Evolutionary conservation across 2,888 invertebrate species (phyloP).

Genomic region (Tanytarsus gracilentus): DNA sequence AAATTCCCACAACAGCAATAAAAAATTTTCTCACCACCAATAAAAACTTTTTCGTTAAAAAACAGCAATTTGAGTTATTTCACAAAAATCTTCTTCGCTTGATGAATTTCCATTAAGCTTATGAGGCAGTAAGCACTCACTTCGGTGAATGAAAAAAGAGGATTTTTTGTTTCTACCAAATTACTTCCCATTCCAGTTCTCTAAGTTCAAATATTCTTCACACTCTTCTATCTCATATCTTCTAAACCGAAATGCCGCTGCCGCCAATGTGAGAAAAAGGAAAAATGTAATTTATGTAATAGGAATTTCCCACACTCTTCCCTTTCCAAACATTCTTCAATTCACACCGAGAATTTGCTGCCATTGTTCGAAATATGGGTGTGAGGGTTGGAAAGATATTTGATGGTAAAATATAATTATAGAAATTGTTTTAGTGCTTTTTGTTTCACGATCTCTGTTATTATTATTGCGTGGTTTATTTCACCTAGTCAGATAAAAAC

Average conservation of each 20-base stretch:
- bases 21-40: not conserved
- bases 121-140: not conserved
- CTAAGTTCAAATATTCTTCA: not conserved
- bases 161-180: not conserved
- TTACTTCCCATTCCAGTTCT: not conserved
- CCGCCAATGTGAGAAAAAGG: not conserved
- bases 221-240: not conserved
- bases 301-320: slow-evolving; percentile 15
- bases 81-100: slow-evolving; percentile 8
- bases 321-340: not conserved
- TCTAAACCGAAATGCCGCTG: not conserved
- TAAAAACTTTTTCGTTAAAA: not conserved
- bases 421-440: slow-evolving; percentile 26
- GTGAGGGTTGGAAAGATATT: slow-evolving; percentile 6
- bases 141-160: not conserved
- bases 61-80: not conserved
- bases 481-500: not conserved
- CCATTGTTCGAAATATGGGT: not conserved
- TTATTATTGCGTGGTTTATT: not conserved
- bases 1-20: no score
- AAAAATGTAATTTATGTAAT: slow-evolving; percentile 25
- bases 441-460: not conserved
- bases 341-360: not conserved
- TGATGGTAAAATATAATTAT: slow-evolving; percentile 26
- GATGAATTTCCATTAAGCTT: slow-evolving; percentile 26